Evolutionary conservation across 2,113 vertebrate species (phyloP), one percentile per base, ranked within the genome.

Genomic region (Neotragus pygmaeus): DNA sequence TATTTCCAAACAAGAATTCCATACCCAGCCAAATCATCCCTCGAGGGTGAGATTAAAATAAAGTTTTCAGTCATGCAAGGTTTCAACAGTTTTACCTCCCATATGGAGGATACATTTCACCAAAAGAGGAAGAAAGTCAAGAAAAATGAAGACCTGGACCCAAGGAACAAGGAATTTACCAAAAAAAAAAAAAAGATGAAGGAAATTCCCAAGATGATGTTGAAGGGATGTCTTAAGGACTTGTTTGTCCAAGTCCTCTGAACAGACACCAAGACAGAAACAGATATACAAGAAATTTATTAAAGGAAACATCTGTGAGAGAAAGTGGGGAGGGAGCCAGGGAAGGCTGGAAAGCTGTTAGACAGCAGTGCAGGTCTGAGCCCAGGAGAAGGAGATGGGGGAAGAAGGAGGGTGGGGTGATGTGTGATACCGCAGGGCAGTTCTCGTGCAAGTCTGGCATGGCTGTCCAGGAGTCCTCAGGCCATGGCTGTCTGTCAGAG

Each of bases 1-100:
- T 86, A 94, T 91, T 98, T 97, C 90, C 94, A 95, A 97, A 91
- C 82, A 93, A 95, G 81, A 97, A 97, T 93, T 94, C 89, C 96
- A 97, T 95, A 95, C 86, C 82, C 78, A 97, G 92, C 90, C 97
- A 96, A 97, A 93, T 96, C 92, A 93, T 93, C 86, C 92, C 97
- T 98, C 88, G 0, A 89, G 97, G 96, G 95, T 95, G 45, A 96
- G 70, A 97, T 96, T 96, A 97, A 96, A 96, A 92, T 53, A 43
- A 92, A 92, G 55, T 88, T 95, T 96, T 97, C 88, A 82, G 97
- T 96, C 94, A 97, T 93, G 73, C 45, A 89, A 94, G 60, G 33
- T 95, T 96, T 94, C 86, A 97, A 81, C 62, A 93, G 94, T 97
- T 89, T 93, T 97, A 95, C 92, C 94, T 96, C 97, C 96, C 95